These are phyloP conservation scores for Agrilus planipennis DNA, from an alignment of 1,140 invertebrate species.

Conservation along the genomic window DNA sequence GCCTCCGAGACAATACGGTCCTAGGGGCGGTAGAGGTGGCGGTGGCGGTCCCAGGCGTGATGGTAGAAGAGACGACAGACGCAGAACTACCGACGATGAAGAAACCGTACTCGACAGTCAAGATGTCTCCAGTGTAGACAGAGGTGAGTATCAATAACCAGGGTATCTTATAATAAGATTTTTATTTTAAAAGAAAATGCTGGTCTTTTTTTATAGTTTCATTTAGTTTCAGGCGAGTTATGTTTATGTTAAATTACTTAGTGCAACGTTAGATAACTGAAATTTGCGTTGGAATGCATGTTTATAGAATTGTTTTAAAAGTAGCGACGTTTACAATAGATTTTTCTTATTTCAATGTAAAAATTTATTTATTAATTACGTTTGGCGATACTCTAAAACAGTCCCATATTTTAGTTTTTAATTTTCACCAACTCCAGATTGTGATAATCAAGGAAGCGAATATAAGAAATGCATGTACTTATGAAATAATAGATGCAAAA, in stretches of 20 bases:
- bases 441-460: no score
- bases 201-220: constrained; percentile 4
- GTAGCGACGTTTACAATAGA: no score
- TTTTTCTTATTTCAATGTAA: no score
- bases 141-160: constrained; percentile 42
- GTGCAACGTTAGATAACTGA: not conserved
- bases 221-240: not conserved
- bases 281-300: not conserved
- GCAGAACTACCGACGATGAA: constrained; percentile 65
- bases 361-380: no score
- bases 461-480: no score
- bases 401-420: no score
- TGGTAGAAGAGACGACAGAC: constrained; percentile 44
- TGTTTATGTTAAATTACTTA: not conserved
- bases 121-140: constrained; percentile 63
- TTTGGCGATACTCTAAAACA: no score
- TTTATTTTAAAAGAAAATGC: not conserved
- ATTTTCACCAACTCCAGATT: no score
- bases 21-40: constrained; percentile 24
- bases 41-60: constrained; percentile 42
- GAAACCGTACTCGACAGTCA: constrained; percentile 67
- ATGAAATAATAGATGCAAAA: no score
- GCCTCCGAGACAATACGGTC: constrained; percentile 35
- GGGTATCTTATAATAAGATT: constrained; percentile 1
- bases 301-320: constrained; percentile 4